Evolutionary conservation across 30 jellyfish, hydroid and myxozoan species (phyloP), one percentile per base, ranked within the genome.

Genomic region (Hydra vulgaris): DNA sequence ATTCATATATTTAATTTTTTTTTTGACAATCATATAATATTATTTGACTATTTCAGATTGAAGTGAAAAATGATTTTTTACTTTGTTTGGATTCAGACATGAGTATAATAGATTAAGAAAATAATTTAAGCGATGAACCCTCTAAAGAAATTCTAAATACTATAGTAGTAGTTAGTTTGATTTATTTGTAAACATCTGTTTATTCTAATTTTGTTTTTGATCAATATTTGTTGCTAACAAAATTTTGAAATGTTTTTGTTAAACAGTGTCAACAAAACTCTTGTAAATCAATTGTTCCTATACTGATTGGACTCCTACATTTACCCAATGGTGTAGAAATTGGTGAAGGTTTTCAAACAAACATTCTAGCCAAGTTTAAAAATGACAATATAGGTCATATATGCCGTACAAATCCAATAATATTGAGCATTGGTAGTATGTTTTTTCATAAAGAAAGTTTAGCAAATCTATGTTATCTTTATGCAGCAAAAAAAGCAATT

Each of bases 261-360:
- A 75, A 75, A 75, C 21, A 21, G 20, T 75, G 83, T n/a, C 83
- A 75, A 70, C 69, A 40, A 75, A 75, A 75, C 56, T 53, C 69
- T 75, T 40, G 70, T 53, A 15, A 53, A 26, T 8, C 26, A 22
- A 75, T 22, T 54, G 26, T 54, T 23, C 69, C 71, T 17, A 72
- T 75, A 54, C 83, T 71, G 15, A 24, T 53, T 16, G 17, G 71
- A 23, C 23, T 75, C 17, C 21, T 75, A 0, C 71, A 18, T 7
- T 17, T 75, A 26, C 83, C 83, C 18, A 21, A 26, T 22, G 56
- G 71, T 75, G 83, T 25, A 17, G 23, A 75, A 25, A 26, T 75
- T 19, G 21, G 71, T 53, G 83, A 5, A 0, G 83, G 20, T 75
- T 75, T 75, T 54, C 69, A 26, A 21, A 54, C 56, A 26, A 40